Base-by-base conservation (phyloP, 2,113 vertebrate species). In the Morphnarchus princeps region DNA sequence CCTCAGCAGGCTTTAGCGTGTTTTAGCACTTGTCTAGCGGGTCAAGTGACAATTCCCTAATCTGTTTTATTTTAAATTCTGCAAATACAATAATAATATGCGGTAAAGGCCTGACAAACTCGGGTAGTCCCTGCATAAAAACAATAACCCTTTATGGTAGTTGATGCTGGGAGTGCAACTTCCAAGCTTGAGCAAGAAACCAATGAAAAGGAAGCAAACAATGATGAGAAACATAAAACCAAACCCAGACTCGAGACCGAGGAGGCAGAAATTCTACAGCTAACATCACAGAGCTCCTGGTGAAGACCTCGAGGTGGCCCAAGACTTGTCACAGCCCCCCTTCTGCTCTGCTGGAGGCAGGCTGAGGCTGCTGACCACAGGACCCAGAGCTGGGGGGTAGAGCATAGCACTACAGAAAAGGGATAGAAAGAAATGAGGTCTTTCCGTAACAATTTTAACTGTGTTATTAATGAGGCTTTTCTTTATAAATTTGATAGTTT, bases 161-260 rank as follows among this genome's bases (percentile, higher is more conserved):
- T 2, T 79, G 21, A 54, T n/a, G 19, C 10, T 15, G 6, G 34
- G 32, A 70, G 21, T 1, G 2, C 36, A 89, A 24, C 31, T 87
- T 70, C 20, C 42, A 66, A 71, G 54, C 28, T 40, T 21, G 13
- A 82, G 34, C 1, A 1, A 22, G 21, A 82, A 90, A 78, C 8
- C 6, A 74, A 36, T 20, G 6, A 74, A 78, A 70, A 93, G 36
- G 38, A 43, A 61, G 29, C 0, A 61, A 73, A 87, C 36, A 34
- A 6, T 21, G 4, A 43, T 7, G 3, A 90, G 4, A 85, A 87
- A 65, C 8, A 38, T 0, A 13, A n/a, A 87, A 81, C 17, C 11
- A 50, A 81, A 52, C 16, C 5, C 19, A 69, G 19, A 36, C 22
- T 42, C 0, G 0, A 77, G 32, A 52, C 2, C 3, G 4, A 77